Base-by-base conservation (phyloP, 2,113 vertebrate genomes). In the Suricata suricatta region DNA sequence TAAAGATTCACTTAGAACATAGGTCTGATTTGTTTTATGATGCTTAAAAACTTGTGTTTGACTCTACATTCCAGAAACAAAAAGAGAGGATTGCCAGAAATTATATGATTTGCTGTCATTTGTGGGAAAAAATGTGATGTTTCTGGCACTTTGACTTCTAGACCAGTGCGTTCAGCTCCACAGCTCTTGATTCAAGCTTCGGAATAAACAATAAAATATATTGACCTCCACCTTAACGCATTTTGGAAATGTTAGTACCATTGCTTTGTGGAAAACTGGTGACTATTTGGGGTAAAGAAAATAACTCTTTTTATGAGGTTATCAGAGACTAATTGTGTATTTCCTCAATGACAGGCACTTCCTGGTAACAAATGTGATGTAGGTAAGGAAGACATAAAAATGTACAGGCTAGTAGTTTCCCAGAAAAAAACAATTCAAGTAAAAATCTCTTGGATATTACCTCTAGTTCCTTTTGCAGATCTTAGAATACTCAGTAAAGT, bases 21-120 rank as follows among this genome's bases (percentile, higher is more conserved):
- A 4, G 12, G n/a, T 80, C 69, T 90, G 68, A 79, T 80, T 93
- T 89, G 33, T 86, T 97, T 83, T 91, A 54, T 88, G 25, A 47
- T 54, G 27, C 27, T 72, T 71, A 87, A 60, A 41, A 87, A 83
- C 31, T 80, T 83, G 19, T 72, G 7, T 68, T 63, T 92, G 52
- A 14, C 35, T 71, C 31, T 44, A 33, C 11, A 54, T 92, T 80
- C 17, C 44, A 92, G 88, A 85, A 91, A 72, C 47, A 9, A 60
- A 31, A 71, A 90, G 80, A 82, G 12, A 83, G n/a, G 44, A 64
- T 83, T 93, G 96, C 82, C n/a, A 29, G 72, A 64, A 88, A 85
- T 92, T 33, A 25, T 90, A 72, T 47, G 15, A 52, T 50, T 93
- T 84, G n/a, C 10, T 35, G 90, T 82, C 63, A 90, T 76, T 86